phyloP scores from a whole-genome alignment of 1,140 invertebrate species.

The Pentalonia nigronervosa region DNA sequence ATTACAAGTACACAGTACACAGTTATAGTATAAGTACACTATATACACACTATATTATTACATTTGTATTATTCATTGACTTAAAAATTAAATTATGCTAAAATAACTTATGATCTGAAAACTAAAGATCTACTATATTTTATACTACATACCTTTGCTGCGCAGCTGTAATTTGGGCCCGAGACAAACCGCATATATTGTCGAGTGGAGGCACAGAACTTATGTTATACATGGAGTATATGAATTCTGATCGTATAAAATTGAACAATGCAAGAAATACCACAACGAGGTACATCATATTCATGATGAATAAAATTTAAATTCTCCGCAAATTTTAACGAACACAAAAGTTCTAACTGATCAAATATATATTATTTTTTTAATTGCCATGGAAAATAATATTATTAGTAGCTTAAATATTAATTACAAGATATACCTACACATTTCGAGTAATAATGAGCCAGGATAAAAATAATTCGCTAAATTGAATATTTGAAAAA shows the following conservation, averaged over 20 bases:
- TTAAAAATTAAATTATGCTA: too few relatives aligned
- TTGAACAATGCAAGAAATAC: background rate
- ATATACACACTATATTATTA: too few relatives aligned
- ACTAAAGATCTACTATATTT: too few relatives aligned
- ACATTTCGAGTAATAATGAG: background rate
- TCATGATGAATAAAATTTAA: background rate
- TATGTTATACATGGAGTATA: background rate
- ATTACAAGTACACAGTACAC: too few relatives aligned
- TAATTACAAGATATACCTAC: background rate
- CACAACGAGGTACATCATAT: background rate
- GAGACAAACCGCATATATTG: background rate
- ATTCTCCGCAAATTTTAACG: background rate
- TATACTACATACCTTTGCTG: background rate
- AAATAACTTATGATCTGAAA: too few relatives aligned
- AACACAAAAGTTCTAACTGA: background rate
- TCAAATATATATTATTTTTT: background rate
- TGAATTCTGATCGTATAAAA: background rate
- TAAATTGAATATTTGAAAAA: background rate
- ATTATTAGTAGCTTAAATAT: background rate
- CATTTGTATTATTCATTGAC: too few relatives aligned
- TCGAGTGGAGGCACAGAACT: background rate
- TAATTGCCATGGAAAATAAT: background rate
- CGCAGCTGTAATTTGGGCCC: background rate
- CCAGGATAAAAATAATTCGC: background rate
- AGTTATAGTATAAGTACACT: too few relatives aligned